Evolutionary conservation across 2,797 vertebrate genomes (phyloP).

Genomic region (Psittacula derbiana): DNA sequence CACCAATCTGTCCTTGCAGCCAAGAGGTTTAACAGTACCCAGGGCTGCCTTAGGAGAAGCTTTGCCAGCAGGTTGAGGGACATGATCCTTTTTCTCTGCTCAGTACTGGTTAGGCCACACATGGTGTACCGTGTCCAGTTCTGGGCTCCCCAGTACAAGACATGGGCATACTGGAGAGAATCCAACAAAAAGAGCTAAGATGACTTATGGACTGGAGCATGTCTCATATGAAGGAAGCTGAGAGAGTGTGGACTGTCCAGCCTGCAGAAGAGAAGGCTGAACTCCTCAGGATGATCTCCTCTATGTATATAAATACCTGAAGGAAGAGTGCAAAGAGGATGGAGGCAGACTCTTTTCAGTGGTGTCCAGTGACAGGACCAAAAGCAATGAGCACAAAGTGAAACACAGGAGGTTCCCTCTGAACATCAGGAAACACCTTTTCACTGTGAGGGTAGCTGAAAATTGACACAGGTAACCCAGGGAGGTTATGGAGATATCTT

Average conservation of each 20-base stretch:
- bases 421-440: background rate
- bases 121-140: background rate
- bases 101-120: background rate
- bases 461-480: background rate
- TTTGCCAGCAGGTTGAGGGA: background rate
- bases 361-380: background rate
- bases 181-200: background rate
- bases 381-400: background rate
- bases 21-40: background rate
- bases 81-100: background rate
- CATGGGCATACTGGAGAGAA: background rate
- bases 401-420: background rate
- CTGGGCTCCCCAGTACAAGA: background rate
- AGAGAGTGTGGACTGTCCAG: background rate
- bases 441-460: background rate
- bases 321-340: background rate
- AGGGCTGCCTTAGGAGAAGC: background rate
- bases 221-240: background rate
- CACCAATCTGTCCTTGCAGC: background rate
- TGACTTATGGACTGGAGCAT: background rate
- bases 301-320: background rate
- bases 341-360: background rate
- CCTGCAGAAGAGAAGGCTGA: background rate
- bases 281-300: background rate
- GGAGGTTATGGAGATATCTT: background rate